These are phyloP conservation scores for Cephalopachus bancanus DNA, from an alignment of 2,797 vertebrate genomes.

Conservation along the genomic window DNA sequence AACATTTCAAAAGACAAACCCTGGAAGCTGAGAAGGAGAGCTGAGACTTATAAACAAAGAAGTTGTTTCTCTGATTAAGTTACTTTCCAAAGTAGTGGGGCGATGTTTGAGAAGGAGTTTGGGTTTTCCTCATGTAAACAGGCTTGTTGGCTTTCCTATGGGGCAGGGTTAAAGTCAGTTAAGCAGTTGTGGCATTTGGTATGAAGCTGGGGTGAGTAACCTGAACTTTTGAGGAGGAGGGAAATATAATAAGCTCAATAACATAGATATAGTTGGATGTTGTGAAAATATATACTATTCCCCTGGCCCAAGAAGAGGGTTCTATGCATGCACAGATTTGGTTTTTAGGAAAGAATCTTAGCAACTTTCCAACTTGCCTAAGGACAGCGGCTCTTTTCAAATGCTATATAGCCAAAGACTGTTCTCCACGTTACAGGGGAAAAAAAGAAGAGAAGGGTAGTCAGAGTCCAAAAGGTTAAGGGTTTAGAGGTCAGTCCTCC, in stretches of 20 bases:
- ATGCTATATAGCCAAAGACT: slow-evolving; percentile 87
- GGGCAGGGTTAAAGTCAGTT: slow-evolving; percentile 69
- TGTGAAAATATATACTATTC: slow-evolving; percentile 68
- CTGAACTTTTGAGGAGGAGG: slow-evolving; percentile 66
- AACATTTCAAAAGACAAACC: slow-evolving; percentile 90
- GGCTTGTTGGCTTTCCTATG: slow-evolving; percentile 67
- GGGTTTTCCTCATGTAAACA: slow-evolving; percentile 73
- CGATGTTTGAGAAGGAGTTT: slow-evolving; percentile 75
- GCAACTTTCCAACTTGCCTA: slow-evolving; percentile 85
- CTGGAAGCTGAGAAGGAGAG: slow-evolving; percentile 72
- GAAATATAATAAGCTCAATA: slow-evolving; percentile 29
- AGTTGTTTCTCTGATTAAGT: slow-evolving; percentile 84
- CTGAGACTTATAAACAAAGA: slow-evolving; percentile 84
- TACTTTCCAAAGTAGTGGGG: slow-evolving; percentile 81
- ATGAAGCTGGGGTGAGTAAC: slow-evolving; percentile 71
- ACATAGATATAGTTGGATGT: slow-evolving; percentile 51
- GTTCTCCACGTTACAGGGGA: slow-evolving; percentile 92
- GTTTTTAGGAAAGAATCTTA: slow-evolving; percentile 69
- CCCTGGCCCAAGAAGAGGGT: neutral
- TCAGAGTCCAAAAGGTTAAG: slow-evolving; percentile 97
- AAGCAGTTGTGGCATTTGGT: slow-evolving; percentile 68
- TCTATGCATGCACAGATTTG: slow-evolving; percentile 44
- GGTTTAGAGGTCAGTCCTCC: slow-evolving; percentile 98
- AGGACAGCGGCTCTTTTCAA: slow-evolving; percentile 88
- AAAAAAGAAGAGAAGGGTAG: slow-evolving; percentile 90